Conservation (phyloP, 2,888 invertebrate genomes). For the Darwinula stevensoni region DNA sequence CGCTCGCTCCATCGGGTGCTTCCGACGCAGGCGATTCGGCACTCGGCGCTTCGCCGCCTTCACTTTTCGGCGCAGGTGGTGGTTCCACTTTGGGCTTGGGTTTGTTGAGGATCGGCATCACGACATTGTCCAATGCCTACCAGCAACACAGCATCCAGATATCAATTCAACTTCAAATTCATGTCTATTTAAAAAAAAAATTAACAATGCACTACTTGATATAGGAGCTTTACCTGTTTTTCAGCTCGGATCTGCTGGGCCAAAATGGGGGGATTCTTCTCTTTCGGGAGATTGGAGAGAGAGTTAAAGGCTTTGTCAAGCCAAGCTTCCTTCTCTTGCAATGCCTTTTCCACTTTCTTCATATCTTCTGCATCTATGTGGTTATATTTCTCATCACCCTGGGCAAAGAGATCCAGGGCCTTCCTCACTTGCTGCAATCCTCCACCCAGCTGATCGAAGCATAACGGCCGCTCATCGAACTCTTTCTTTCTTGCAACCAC, state of each 20-base stretch:
- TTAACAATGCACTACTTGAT: neutral
- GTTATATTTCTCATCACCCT: conserved; percentile 33
- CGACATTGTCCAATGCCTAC: conserved; percentile 24
- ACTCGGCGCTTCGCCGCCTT: no score
- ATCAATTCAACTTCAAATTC: conserved; percentile 6
- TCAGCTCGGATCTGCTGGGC: conserved; percentile 48
- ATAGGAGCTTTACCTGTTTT: conserved; percentile 26
- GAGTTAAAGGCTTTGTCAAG: conserved; percentile 39
- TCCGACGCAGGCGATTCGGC: no score
- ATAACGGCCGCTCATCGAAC: conserved; percentile 41
- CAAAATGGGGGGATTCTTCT: conserved; percentile 41
- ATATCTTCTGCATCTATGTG: conserved; percentile 41
- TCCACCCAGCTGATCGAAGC: conserved; percentile 47
- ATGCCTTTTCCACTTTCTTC: conserved; percentile 34
- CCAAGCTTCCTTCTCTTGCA: conserved; percentile 46
- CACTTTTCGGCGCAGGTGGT: conserved; percentile 17
- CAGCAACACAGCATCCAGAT: conserved; percentile 10
- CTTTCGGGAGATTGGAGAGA: conserved; percentile 30
- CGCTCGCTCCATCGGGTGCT: no score
- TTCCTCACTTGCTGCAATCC: conserved; percentile 50
- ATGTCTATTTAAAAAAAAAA: neutral
- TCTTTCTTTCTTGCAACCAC: conserved; percentile 55
- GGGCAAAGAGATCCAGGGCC: conserved; percentile 32
- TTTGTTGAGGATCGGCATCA: conserved; percentile 48
- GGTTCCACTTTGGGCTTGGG: conserved; percentile 39